Percentiles rank a stretch among this genome's conserved stretches.
Evolutionary conservation across 2,888 invertebrate species (phyloP).

Genomic region (Mesorhabditis belari): DNA sequence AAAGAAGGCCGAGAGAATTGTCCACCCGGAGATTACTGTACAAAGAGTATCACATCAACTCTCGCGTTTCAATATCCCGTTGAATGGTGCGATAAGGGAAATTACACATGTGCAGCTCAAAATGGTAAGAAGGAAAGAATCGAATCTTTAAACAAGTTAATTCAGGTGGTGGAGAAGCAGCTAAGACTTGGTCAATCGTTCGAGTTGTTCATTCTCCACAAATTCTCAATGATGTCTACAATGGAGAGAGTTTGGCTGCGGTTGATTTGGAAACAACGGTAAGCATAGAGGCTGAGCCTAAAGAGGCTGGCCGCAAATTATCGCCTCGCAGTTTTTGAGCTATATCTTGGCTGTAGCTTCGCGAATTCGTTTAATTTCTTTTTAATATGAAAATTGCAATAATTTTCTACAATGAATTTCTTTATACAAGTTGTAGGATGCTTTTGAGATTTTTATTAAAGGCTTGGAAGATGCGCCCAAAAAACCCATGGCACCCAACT

Average conservation of each 20-base stretch:
- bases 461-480: too few species aligned
- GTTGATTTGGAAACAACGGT: conserved; percentile 35
- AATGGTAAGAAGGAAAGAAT: conserved; percentile 60
- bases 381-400: too few species aligned
- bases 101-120: conserved; percentile 83
- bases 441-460: too few species aligned
- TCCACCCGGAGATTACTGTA: conserved; percentile 23
- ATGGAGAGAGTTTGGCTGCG: conserved; percentile 35
- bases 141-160: too few species aligned
- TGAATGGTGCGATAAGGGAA: conserved; percentile 81
- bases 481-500: too few species aligned
- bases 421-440: too few species aligned
- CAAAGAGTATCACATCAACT: conserved; percentile 24
- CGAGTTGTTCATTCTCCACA: conserved; percentile 43
- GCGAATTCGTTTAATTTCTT: too few species aligned
- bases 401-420: too few species aligned
- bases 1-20: conserved; percentile 17
- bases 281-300: too few species aligned
- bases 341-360: too few species aligned
- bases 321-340: too few species aligned
- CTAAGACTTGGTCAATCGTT: conserved; percentile 27
- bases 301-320: too few species aligned
- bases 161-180: conserved; percentile 56
- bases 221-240: conserved; percentile 38
- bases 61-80: conserved; percentile 57